Base-by-base conservation (phyloP, 2,888 invertebrate species). In the Dasysyrphus tricinctus region DNA sequence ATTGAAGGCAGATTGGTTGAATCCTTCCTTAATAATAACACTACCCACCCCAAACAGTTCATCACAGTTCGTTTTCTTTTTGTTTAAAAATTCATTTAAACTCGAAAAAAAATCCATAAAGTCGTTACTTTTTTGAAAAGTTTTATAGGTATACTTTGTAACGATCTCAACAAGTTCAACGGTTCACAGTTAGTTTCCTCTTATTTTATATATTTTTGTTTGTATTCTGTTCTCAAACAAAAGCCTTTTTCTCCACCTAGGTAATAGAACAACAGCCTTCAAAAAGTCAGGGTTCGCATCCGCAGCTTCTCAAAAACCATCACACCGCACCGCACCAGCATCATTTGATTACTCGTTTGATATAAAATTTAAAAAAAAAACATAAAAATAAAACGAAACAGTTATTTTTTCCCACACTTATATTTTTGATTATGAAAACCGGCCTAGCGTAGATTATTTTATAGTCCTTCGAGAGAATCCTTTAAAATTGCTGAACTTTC, bases 401-500 rank as follows among this genome's bases (percentile, higher is more conserved):
- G 39, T 67, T 57, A 65, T 61, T 54, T 47, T 74, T 84, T 85
- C 85, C 63, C 85, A 85, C 85, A 78, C 81, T 61, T 61, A 19
- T 59, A 16, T 42, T 85, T 49, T 54, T 34, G 12, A 32, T 47
- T 44, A 57, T 54, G 24, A 34, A 29, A 85, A 85, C 81, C 76
- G 81, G 81, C 70, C 69, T 44, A 56, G n/a, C 42, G 29, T 24
- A 65, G 70, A 65, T 49, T 72, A 63, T 63, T 84, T 79, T n/a
- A 57, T 42, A 76, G 72, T 73, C 76, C 70, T 73, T 67, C 67
- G 24, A 80, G 56, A 59, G 61, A 80, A 81, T 85, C 44, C 61
- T 74, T 63, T 14, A 47, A 81, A 81, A 75, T 63, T 63, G 29
- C 65, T 75, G 57, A 86, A 86, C 85, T 86, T 81, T 81, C 81